Percentiles rank a stretch among this genome's conserved stretches.
phyloP scores from a whole-genome alignment of 2,113 vertebrate genomes.

The Leptosomus discolor region DNA sequence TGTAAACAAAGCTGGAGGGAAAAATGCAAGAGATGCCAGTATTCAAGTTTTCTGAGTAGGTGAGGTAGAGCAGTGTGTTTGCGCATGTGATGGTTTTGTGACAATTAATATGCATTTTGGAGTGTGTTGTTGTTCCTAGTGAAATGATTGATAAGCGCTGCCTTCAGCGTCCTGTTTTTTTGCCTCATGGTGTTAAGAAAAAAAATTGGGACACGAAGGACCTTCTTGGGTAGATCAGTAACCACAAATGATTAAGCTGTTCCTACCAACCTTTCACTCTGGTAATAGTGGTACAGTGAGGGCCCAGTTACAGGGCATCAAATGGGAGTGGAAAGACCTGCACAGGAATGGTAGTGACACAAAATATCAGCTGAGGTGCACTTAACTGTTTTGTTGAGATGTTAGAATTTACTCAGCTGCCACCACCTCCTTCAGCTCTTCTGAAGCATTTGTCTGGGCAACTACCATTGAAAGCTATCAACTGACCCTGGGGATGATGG shows the following conservation, averaged over 20 bases:
- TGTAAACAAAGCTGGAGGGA: slow-evolving; percentile 17
- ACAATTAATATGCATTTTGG: not conserved
- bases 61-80: not conserved
- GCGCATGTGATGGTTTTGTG: accelerated
- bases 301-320: not conserved
- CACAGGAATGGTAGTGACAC: not conserved
- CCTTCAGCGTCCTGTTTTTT: accelerated
- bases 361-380: not conserved
- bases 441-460: not conserved
- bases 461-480: not conserved
- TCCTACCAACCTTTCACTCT: not conserved
- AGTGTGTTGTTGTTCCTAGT: not conserved
- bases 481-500: not conserved
- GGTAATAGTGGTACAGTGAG: not conserved
- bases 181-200: not conserved
- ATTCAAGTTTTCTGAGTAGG: not conserved
- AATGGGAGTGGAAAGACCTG: not conserved
- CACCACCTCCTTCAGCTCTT: not conserved
- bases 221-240: not conserved
- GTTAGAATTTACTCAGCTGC: not conserved
- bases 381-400: not conserved
- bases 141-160: not conserved
- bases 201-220: not conserved
- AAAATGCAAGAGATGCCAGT: not conserved
- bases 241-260: not conserved